A percentile compares a stretch with the other conserved stretches of the same genome.
These are phyloP conservation scores for Amphiprion percula DNA, from an alignment of 2,113 vertebrate species.

Conservation along the genomic window DNA sequence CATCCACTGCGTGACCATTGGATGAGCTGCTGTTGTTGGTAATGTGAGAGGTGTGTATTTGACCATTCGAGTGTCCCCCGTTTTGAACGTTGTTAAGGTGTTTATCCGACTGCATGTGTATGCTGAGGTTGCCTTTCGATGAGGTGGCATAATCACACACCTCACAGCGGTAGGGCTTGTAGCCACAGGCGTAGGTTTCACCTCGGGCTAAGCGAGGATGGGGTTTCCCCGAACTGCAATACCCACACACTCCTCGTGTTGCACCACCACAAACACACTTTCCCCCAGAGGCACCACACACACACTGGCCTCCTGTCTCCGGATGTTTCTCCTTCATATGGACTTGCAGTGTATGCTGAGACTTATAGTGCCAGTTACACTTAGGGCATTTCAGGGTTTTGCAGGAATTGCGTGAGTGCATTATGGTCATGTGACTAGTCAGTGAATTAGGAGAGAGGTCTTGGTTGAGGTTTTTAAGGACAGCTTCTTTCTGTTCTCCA, in stretches of 20 bases:
- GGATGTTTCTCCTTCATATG: conserved; percentile 99
- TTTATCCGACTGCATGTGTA: conserved; percentile 99
- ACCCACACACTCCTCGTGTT: conserved; percentile 86
- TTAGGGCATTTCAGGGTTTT: conserved; percentile 99
- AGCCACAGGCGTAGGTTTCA: conserved; percentile 98
- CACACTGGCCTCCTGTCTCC: conserved; percentile 88
- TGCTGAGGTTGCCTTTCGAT: conserved; percentile 99
- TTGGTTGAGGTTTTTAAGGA: conserved; percentile 81
- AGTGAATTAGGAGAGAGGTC: conserved; percentile 87
- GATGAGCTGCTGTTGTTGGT: conserved; percentile 70
- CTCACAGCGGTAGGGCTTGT: conserved; percentile 99
- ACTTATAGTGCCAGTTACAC: conserved; percentile 99
- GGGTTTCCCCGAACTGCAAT: conserved; percentile 95
- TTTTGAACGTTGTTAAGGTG: conserved; percentile 99
- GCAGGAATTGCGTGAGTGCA: conserved; percentile 99
- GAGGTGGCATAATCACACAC: conserved; percentile 99
- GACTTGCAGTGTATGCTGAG: conserved; percentile 98
- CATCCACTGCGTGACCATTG: conserved; percentile 64
- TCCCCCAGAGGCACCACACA: conserved; percentile 68
- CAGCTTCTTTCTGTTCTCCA: conserved; percentile 88
- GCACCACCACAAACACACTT: conserved; percentile 80
- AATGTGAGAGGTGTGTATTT: conserved; percentile 65
- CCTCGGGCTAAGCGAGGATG: conserved; percentile 97
- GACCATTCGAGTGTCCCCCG: conserved; percentile 86
- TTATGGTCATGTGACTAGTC: conserved; percentile 96